phyloP scores from a whole-genome alignment of 2,113 vertebrate genomes.

The Dipodomys stephensi region DNA sequence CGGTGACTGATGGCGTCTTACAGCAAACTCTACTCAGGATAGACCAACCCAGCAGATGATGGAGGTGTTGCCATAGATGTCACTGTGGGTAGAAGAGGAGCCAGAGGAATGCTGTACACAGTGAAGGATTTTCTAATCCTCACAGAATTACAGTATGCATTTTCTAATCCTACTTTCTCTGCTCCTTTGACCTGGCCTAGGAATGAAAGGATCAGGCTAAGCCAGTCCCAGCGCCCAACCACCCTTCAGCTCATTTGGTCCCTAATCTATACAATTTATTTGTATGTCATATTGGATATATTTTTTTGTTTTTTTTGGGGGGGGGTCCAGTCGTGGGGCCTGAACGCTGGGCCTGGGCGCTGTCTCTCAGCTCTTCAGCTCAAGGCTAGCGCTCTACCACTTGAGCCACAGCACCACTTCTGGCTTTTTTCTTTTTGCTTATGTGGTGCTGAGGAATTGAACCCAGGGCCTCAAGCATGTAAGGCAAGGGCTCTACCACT shows the following conservation, averaged over 20 bases:
- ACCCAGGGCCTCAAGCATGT: too few species aligned
- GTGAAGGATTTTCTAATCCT: neutral
- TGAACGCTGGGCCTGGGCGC: too few species aligned
- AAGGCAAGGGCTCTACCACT: too few species aligned
- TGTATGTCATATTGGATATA: neutral
- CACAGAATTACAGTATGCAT: too few species aligned
- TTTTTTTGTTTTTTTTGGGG: too few species aligned
- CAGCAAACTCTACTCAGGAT: too few species aligned
- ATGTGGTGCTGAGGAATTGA: too few species aligned
- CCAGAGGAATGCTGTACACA: neutral
- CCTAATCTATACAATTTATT: neutral
- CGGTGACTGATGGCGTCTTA: neutral
- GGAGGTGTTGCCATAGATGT: neutral
- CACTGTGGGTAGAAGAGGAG: neutral
- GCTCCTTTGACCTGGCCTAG: neutral
- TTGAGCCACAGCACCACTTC: too few species aligned
- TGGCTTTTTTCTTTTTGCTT: too few species aligned
- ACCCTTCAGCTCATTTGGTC: neutral
- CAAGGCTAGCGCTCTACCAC: too few species aligned
- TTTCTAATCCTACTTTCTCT: neutral
- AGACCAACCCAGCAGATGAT: neutral
- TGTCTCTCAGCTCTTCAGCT: too few species aligned
- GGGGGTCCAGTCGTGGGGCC: too few species aligned
- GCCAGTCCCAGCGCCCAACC: neutral
- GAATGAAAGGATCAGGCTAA: neutral